Base-by-base conservation (phyloP, 2,113 vertebrate species). In the Pitta sordida region DNA sequence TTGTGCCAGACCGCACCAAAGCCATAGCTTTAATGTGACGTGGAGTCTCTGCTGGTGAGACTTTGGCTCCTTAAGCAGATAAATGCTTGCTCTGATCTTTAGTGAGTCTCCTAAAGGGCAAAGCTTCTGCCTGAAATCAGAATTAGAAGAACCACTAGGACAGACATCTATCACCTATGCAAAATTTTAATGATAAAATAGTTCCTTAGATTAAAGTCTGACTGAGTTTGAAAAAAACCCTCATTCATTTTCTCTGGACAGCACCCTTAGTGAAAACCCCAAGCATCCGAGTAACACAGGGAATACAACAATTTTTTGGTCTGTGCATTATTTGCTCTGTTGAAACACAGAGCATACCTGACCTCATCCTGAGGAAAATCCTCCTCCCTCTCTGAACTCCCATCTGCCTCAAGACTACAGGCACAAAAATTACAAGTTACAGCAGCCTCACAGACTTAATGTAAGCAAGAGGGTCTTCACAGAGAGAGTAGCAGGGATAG, bases 31-130 rank as follows among this genome's bases (percentile, higher is more conserved):
- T 43, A 83, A 86, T 44, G 44, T 5, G 16, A 79, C 60, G 71
- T 56, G 71, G 55, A 95, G 55, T n/a, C 49, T 83, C 44, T 60
- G 17, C 44, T 86, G 77, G 49, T 0, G 5, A 92, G 77, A 77
- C 83, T 69, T 51, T 30, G 34, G 34, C 36, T 93, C 80, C 85
- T 62, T 34, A 76, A 63, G n/a, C 55, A 80, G 76, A 67, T 84
- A 93, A 94, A 77, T 74, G 70, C 56, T 48, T 75, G 59, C 81
- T 92, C 71, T 94, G 69, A 93, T 93, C 56, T 88, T 53, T 6
- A n/a, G n/a, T 30, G 46, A 91, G 41, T 48, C 59, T 90, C 53
- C 79, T 70, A 23, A 84, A 86, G 68, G 73, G 64, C 52, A 91
- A 78, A 88, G 73, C 64, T 55, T 34, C 60, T 55, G 27, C 80